Evolutionary conservation across 2,888 invertebrate genomes (phyloP).

Genomic region (Seira musarum): DNA sequence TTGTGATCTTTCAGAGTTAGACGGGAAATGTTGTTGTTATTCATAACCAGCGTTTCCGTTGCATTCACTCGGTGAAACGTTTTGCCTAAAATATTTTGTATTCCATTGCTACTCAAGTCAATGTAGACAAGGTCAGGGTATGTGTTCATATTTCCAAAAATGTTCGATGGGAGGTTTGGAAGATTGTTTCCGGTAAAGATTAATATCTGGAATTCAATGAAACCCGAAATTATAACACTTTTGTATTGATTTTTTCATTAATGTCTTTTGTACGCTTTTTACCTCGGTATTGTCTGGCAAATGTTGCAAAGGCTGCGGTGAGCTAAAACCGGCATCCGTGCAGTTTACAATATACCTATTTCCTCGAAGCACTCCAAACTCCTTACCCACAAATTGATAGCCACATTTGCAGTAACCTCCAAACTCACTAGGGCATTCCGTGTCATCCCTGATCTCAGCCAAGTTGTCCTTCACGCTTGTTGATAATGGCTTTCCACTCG

Average conservation of each 20-base stretch:
- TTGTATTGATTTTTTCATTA: not conserved
- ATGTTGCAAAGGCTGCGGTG: constrained; percentile 76
- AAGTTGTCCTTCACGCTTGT: constrained; percentile 32
- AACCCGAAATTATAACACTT: not conserved
- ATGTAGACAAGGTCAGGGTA: constrained; percentile 78
- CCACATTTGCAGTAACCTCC: constrained; percentile 41
- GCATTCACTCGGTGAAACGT: constrained; percentile 82
- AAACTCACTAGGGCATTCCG: constrained; percentile 43
- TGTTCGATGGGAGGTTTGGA: constrained; percentile 79
- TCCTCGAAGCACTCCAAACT: not conserved
- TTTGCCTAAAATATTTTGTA: constrained; percentile 81
- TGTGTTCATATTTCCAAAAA: constrained; percentile 79
- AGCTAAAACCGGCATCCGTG: constrained; percentile 78
- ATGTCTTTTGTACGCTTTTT: constrained; percentile 40
- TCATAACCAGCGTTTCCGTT: constrained; percentile 80
- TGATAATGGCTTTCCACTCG: constrained; percentile 38
- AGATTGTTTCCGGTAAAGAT: constrained; percentile 83
- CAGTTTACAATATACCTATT: constrained; percentile 77
- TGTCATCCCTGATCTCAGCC: constrained; percentile 17
- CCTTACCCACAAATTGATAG: not conserved
- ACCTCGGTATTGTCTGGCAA: constrained; percentile 80
- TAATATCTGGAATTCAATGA: constrained; percentile 74
- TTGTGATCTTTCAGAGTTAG: constrained; percentile 75
- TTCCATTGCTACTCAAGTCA: constrained; percentile 83
- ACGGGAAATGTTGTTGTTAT: constrained; percentile 80